These are phyloP conservation scores for Syngnathus acus DNA, from an alignment of 2,797 vertebrate species.

Conservation along the genomic window DNA sequence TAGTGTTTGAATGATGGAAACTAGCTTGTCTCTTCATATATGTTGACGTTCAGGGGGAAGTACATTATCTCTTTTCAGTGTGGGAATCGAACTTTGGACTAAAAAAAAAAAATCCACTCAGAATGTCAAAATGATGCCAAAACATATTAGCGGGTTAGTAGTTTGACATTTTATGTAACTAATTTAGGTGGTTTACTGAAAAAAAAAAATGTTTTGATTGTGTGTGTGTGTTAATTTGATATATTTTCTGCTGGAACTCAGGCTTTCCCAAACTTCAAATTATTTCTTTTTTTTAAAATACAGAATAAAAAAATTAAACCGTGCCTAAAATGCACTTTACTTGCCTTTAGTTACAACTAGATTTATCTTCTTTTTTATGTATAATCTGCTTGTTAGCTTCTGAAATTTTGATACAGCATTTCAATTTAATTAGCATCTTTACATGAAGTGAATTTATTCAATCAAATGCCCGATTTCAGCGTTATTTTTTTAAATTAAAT, in stretches of 20 bases:
- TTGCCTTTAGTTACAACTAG: no score
- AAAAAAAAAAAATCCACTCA: neutral
- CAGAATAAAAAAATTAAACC: no score
- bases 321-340: no score
- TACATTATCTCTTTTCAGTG: slow-evolving; percentile 37
- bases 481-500: neutral
- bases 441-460: no score
- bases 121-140: neutral
- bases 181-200: neutral
- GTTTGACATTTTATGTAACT: neutral
- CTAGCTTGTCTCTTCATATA: slow-evolving; percentile 32
- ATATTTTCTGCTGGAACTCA: no score
- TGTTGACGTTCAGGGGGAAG: slow-evolving; percentile 42
- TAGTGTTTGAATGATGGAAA: slow-evolving; percentile 36
- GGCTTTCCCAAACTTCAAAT: no score
- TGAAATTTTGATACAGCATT: no score
- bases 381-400: no score
- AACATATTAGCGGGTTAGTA: neutral
- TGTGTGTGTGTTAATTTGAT: neutral
- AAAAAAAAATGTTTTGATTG: neutral
- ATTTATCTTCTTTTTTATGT: no score
- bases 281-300: no score
- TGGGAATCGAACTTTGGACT: slow-evolving; percentile 25
- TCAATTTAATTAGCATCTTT: no score
- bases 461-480: neutral